Percentiles rank a stretch among this genome's conserved stretches.
These are phyloP conservation scores for Coendou prehensilis DNA, from an alignment of 2,797 vertebrate species.

Conservation along the genomic window DNA sequence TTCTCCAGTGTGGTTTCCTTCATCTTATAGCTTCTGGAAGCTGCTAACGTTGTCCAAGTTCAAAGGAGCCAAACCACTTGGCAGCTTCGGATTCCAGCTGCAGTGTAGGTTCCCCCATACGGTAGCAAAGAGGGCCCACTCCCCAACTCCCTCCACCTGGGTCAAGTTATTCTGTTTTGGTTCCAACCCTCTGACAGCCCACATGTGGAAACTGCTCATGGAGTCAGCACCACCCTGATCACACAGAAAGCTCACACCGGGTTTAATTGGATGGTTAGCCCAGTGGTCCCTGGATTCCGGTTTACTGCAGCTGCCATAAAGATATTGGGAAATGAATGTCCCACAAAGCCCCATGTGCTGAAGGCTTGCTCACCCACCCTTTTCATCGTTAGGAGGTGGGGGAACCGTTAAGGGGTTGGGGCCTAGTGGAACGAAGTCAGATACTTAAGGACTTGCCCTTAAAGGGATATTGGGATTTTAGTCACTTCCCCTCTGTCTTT, in stretches of 20 bases:
- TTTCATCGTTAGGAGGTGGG: background rate
- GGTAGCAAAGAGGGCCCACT: background rate
- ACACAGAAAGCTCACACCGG: background rate
- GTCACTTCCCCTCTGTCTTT: background rate
- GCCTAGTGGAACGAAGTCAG: background rate
- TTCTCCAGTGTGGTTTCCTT: background rate
- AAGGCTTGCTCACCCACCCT: background rate
- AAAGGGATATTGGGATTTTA: background rate
- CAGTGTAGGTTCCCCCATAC: background rate
- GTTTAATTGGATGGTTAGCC: too few species aligned
- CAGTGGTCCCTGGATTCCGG: background rate
- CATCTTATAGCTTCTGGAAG: background rate
- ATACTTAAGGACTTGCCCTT: background rate
- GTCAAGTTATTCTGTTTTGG: background rate
- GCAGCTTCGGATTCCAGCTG: too few species aligned
- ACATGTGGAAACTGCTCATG: background rate
- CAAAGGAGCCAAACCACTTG: too few species aligned
- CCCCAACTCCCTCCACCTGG: background rate
- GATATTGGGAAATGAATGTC: background rate
- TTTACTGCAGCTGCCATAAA: background rate
- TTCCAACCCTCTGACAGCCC: background rate
- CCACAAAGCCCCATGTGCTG: background rate
- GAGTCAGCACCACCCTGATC: background rate
- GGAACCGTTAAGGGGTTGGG: background rate
- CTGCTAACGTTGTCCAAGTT: background rate